A percentile compares a stretch with the other conserved stretches of the same genome.
phyloP scores from a whole-genome alignment of 2,888 invertebrate species.

The Apodemia hepburni region DNA sequence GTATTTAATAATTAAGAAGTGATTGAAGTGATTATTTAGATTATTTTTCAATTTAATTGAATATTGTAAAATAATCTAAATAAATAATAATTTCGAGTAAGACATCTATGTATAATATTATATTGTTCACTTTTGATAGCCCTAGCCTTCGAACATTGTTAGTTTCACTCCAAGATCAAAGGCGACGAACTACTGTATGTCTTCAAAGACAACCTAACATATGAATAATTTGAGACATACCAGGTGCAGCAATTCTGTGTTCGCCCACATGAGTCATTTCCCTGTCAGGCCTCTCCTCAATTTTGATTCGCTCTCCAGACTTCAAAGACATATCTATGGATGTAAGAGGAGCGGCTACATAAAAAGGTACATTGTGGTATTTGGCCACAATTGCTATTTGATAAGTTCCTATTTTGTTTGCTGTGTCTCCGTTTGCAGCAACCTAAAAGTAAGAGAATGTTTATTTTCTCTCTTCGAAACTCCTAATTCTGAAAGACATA shows the following conservation, averaged over 20 bases:
- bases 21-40: too few species aligned
- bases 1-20: too few species aligned
- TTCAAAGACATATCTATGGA: slow-evolving; percentile 91
- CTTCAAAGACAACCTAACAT: too few species aligned
- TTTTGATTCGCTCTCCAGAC: slow-evolving; percentile 92
- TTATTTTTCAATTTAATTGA: too few species aligned
- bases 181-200: too few species aligned
- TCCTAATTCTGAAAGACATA: not conserved
- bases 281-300: slow-evolving; percentile 94
- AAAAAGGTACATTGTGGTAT: slow-evolving; percentile 95
- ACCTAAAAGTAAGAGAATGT: slow-evolving; percentile 71
- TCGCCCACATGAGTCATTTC: slow-evolving; percentile 97
- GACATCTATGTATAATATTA: too few species aligned
- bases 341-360: slow-evolving; percentile 95
- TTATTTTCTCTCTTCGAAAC: slow-evolving; percentile 6
- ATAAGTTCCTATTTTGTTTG: slow-evolving; percentile 99
- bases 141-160: too few species aligned
- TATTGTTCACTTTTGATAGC: too few species aligned
- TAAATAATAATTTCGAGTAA: too few species aligned
- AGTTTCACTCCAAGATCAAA: too few species aligned
- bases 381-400: slow-evolving; percentile 96
- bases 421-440: slow-evolving; percentile 98
- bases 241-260: slow-evolving; percentile 92
- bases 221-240: too few species aligned
- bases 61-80: too few species aligned